phyloP scores from a whole-genome alignment of 2,113 vertebrate genomes.

The Phalacrocorax carbo region DNA sequence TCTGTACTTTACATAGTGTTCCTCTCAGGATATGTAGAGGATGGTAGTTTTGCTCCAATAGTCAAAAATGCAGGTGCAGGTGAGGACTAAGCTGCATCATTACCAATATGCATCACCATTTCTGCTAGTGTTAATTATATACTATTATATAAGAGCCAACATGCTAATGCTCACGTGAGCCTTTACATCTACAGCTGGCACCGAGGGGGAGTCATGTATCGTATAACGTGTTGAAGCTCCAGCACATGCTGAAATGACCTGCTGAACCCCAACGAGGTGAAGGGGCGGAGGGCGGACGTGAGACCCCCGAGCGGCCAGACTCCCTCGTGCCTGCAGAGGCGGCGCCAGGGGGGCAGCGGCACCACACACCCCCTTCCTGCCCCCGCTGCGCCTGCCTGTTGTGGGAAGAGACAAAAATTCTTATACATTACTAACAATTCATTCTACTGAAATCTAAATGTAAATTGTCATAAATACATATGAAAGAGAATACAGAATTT shows the following conservation, averaged over 20 bases:
- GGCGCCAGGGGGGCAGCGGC: fast-evolving
- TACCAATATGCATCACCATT: background rate
- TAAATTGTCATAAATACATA: background rate
- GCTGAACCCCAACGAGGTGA: fast-evolving
- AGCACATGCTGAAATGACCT: fast-evolving
- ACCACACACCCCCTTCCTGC: fast-evolving
- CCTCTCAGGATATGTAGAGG: background rate
- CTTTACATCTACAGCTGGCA: fast-evolving
- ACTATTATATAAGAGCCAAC: background rate
- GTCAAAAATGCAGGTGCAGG: background rate
- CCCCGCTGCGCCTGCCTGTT: fast-evolving
- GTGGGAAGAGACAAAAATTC: background rate
- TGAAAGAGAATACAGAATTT: background rate
- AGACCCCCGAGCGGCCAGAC: fast-evolving
- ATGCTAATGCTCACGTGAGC: background rate
- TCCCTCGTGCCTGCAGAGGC: fast-evolving
- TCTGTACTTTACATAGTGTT: background rate
- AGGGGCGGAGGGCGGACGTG: fast-evolving
- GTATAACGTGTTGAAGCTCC: fast-evolving
- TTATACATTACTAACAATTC: fast-evolving
- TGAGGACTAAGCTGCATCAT: background rate
- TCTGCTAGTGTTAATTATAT: background rate
- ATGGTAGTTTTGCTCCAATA: background rate
- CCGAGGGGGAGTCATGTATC: fast-evolving
- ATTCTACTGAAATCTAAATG: background rate